These are phyloP conservation scores for Psittacara wagleri DNA, from an alignment of 2,113 vertebrate genomes.

Conservation along the genomic window DNA sequence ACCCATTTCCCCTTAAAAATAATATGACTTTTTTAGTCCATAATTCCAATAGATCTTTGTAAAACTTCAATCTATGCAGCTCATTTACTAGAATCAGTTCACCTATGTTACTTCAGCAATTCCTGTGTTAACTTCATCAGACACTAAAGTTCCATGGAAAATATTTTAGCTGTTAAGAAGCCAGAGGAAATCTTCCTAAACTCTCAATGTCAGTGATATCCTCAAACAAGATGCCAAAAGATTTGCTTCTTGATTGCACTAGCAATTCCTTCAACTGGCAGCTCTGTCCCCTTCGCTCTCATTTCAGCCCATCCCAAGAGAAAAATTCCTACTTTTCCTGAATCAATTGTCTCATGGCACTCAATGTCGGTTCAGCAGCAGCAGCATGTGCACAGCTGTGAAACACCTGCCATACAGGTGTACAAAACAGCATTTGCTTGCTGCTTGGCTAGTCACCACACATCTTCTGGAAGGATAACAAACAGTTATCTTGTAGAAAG, in stretches of 20 bases:
- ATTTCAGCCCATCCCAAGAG: not conserved
- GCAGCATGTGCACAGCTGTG: not conserved
- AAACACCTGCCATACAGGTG: constrained; percentile 53
- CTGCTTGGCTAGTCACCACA: constrained; percentile 19
- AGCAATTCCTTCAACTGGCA: not conserved
- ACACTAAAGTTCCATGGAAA: not conserved
- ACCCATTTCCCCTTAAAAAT: not conserved
- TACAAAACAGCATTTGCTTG: constrained; percentile 17
- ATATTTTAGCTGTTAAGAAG: not conserved
- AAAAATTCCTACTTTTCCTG: not conserved
- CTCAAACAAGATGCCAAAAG: not conserved
- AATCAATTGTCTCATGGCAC: not conserved
- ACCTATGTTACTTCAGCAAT: not conserved
- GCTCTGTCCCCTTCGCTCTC: not conserved
- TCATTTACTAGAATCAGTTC: not conserved
- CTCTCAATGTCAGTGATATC: not conserved
- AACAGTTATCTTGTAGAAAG: not conserved
- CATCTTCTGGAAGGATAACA: constrained; percentile 23
- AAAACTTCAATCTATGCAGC: not conserved
- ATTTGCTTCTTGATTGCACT: not conserved
- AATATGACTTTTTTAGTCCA: not conserved
- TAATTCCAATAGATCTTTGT: not conserved
- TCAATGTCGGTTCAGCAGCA: not conserved
- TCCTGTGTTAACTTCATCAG: not conserved
- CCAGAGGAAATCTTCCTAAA: not conserved